Evolutionary conservation across 2,797 vertebrate genomes (phyloP), one percentile per base, ranked within the genome.

Genomic region (Euthynnus affinis): DNA sequence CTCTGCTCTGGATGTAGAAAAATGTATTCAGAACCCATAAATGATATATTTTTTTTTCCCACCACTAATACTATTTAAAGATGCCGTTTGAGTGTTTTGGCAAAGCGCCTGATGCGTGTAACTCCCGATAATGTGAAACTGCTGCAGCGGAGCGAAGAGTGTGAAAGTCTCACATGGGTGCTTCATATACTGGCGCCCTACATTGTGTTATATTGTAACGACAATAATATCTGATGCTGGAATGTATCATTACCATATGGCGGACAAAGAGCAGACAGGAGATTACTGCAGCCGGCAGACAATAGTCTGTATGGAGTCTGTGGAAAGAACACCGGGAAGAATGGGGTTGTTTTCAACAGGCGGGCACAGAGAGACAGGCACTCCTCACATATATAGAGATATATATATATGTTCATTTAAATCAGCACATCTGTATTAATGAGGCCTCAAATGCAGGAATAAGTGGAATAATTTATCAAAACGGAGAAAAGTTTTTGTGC

Each of bases 21-120:
- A 76, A 74, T 70, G 48, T 34, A 67, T 68, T 76, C 29, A 58
- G 64, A 68, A 61, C 40, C 42, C 22, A 12, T 52, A 6, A 22
- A 56, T 49, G 25, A n/a, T 48, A 2, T 42, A 5, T 42, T 60
- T 53, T 42, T 70, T 75, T 73, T 79, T 75, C 74, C 83, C 71
- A 72, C 55, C 22, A 37, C 46, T 23, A 63, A 46, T 52, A 9
- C 63, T 80, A 78, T 85, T 78, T 80, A 80, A 74, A 87, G 80
- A 85, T 77, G 42, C 71, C 58, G 76, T 77, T 77, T 83, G 78
- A 77, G 25, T 83, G 52, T 60, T 49, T 71, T 70, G 62, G 66
- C 23, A 71, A 20, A 57, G 58, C 6, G 27, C 62, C 80, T 27
- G 48, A 51, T 83, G 49, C 58, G 53, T 61, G 34, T 66, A 29